Evolutionary conservation across 64 coral and sea anemone species (phyloP).

Genomic region (Orbicella faveolata): DNA sequence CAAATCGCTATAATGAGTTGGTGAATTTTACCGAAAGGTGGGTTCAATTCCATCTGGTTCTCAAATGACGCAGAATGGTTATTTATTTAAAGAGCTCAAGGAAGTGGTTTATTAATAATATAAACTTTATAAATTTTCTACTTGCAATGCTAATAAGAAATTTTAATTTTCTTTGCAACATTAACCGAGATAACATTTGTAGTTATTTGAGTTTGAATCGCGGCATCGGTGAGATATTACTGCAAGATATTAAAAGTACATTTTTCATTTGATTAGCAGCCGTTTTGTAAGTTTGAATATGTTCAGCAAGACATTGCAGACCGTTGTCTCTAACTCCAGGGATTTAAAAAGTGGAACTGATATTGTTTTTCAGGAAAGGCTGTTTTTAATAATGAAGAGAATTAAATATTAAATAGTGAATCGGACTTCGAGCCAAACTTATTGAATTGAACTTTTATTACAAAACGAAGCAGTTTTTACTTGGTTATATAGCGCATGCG

Average conservation of each 20-base stretch:
- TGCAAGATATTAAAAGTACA: no score
- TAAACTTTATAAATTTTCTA: neutral
- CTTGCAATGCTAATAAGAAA: neutral
- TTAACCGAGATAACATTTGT: neutral
- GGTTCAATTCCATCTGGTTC: neutral
- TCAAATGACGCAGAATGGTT: neutral
- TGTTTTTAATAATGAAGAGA: neutral
- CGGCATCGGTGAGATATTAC: no score
- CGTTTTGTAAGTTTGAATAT: no score
- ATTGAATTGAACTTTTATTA: neutral
- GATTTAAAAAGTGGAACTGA: neutral
- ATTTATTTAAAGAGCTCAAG: neutral
- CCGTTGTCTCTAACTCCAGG: neutral
- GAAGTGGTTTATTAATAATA: neutral
- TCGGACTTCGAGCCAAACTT: neutral
- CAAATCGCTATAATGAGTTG: neutral
- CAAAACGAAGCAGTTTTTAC: neutral
- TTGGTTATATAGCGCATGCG: neutral
- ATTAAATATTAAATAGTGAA: neutral
- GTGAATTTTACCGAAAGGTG: neutral
- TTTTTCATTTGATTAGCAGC: no score
- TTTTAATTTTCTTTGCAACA: conserved; percentile 1
- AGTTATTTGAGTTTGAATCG: no score
- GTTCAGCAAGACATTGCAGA: no score
- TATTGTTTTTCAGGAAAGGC: no score